Base-by-base conservation (phyloP, 2,888 invertebrate species). In the Augochlorella aurata region DNA sequence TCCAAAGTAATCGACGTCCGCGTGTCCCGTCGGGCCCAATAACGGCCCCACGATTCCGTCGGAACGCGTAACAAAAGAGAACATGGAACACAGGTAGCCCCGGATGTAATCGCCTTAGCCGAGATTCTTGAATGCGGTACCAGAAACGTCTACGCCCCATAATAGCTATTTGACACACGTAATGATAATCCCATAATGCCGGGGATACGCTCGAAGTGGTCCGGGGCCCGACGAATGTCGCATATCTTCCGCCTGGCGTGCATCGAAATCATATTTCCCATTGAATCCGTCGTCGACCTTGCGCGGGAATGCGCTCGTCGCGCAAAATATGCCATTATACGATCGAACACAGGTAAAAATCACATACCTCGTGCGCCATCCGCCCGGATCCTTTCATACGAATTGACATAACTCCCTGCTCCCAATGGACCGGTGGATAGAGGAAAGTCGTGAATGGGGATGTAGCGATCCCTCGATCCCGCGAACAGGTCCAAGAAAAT, bases 101-200 rank as follows among this genome's bases (percentile, higher is more conserved):
- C 45, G 66, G 79, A 77, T 72, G 84, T 89, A 89, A 89, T 89
- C 88, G 88, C 82, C 88, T 89, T 89, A 88, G 50, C 78, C 80
- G 82, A 85, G 79, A 83, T 80, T 81, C 74, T 58, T 84, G 86
- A 84, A 85, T 87, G 66, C 75, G 79, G 49, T 47, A 69, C 24
- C 75, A 75, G 78, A 79, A 66, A 76, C 79, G 66, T 63, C 74
- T 47, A 54, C 45, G 67, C 14, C 29, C 74, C 66, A 87, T 86
- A 87, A 87, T 85, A 77, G 83, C 74, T 79, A 81, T 86, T 80
- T 79, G 82, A 74, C 79, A 85, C 75, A 75, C 83, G 88, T 88
- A 89, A 88, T 89, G 87, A 88, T 89, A 89, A 89, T 89, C 89
- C 87, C 82, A 87, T 89, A 89, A 89, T 89, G 79, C 87, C 87